These are phyloP conservation scores for Cepphus grylle DNA, from an alignment of 2,113 vertebrate species.

Conservation along the genomic window DNA sequence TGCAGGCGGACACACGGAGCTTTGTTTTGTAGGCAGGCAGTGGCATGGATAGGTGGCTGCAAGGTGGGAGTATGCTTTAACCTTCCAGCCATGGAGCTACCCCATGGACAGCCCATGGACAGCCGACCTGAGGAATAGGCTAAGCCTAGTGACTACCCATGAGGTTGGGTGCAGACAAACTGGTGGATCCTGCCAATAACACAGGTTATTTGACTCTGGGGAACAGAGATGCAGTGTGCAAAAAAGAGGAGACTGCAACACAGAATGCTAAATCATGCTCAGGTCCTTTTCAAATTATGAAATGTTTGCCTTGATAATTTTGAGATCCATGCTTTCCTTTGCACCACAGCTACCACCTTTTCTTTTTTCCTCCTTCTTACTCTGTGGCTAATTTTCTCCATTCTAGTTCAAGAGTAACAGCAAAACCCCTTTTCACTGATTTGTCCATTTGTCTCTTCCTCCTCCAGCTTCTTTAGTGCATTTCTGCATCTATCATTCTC, in stretches of 20 bases:
- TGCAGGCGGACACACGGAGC: not conserved
- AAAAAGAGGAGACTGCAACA: not conserved
- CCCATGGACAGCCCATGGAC: rapidly evolving
- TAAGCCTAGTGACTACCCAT: not conserved
- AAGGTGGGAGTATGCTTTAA: not conserved
- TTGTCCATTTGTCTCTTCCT: not conserved
- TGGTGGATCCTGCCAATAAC: not conserved
- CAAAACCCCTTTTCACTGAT: not conserved
- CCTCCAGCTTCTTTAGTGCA: not conserved
- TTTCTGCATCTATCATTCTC: not conserved
- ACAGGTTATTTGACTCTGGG: not conserved
- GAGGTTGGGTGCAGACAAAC: not conserved
- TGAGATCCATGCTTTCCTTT: not conserved
- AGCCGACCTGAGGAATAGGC: rapidly evolving
- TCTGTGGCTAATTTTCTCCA: not conserved
- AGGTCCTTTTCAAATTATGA: not conserved
- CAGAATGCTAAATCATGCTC: not conserved
- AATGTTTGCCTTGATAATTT: not conserved
- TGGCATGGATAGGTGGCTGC: not conserved
- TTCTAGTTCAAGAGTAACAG: not conserved
- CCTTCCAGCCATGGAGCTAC: not conserved
- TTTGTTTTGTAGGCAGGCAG: not conserved
- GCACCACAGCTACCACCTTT: not conserved
- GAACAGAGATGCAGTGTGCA: not conserved
- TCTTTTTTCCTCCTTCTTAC: not conserved